Conservation (phyloP, 2,888 invertebrate species). For the Tholera decimalis region DNA sequence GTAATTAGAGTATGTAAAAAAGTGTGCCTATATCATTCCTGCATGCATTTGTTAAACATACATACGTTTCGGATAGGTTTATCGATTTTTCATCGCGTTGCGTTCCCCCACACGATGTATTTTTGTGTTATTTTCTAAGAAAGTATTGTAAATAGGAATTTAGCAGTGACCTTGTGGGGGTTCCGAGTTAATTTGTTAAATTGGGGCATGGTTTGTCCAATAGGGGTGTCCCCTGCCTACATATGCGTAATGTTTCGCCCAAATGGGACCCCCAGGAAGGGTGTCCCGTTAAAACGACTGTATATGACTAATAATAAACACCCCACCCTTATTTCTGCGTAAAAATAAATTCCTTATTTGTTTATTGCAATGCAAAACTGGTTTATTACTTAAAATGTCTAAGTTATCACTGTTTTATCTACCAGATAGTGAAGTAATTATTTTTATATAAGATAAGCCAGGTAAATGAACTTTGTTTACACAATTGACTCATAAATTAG, state of each 20-base stretch:
- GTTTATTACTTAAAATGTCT: conserved; percentile 35
- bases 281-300: conserved; percentile 60
- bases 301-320: conserved; percentile 66
- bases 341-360: conserved; percentile 39
- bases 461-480: conserved; percentile 42
- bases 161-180: conserved; percentile 70
- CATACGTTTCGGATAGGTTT: conserved; percentile 45
- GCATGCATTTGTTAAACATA: conserved; percentile 49
- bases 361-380: conserved; percentile 32
- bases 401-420: conserved; percentile 46
- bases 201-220: conserved; percentile 67
- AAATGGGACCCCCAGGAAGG: conserved; percentile 75
- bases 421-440: conserved; percentile 26
- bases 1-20: conserved; percentile 70
- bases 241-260: conserved; percentile 71
- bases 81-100: conserved; percentile 68
- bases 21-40: conserved; percentile 62
- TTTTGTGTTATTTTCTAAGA: conserved; percentile 58
- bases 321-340: conserved; percentile 47
- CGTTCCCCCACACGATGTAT: conserved; percentile 62
- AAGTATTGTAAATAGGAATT: conserved; percentile 49
- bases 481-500: conserved; percentile 38
- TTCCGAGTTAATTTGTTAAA: conserved; percentile 67
- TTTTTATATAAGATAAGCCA: conserved; percentile 41
- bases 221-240: conserved; percentile 56